phyloP scores from a whole-genome alignment of 2,113 vertebrate genomes.

The Podarcis muralis region DNA sequence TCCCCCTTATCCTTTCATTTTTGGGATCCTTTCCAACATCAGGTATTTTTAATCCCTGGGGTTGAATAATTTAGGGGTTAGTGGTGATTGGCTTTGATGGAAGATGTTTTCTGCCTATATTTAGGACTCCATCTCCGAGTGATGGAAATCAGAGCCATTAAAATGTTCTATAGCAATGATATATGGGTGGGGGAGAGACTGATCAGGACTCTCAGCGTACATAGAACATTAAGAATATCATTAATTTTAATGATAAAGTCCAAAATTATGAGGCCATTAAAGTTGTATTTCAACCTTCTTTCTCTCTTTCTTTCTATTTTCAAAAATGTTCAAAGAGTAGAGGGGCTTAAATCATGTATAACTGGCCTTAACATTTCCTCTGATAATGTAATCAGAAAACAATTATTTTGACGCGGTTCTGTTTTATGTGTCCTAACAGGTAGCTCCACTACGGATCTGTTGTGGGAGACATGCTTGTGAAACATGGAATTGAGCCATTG shows the following conservation, averaged over 20 bases:
- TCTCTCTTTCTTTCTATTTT: too few species aligned
- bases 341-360: conserved; percentile 63
- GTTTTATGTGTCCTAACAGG: background rate
- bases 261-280: conserved; percentile 72
- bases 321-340: conserved; percentile 48
- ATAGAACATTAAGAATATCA: conserved; percentile 68
- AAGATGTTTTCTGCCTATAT: conserved; percentile 71
- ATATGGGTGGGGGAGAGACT: conserved; percentile 63
- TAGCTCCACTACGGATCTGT: background rate
- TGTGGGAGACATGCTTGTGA: background rate
- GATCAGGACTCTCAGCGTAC: conserved; percentile 67
- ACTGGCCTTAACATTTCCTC: conserved; percentile 50
- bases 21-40: conserved; percentile 62
- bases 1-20: conserved; percentile 61
- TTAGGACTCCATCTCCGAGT: conserved; percentile 73
- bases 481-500: background rate
- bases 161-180: conserved; percentile 79
- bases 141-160: conserved; percentile 76
- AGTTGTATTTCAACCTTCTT: conserved; percentile 63
- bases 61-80: conserved; percentile 80
- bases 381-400: conserved; percentile 12
- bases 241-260: conserved; percentile 77
- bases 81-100: conserved; percentile 61
- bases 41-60: conserved; percentile 64
- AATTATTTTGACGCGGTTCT: background rate